Conservation (phyloP, 2,797 vertebrate species). For the Spondyliosoma cantharus region DNA sequence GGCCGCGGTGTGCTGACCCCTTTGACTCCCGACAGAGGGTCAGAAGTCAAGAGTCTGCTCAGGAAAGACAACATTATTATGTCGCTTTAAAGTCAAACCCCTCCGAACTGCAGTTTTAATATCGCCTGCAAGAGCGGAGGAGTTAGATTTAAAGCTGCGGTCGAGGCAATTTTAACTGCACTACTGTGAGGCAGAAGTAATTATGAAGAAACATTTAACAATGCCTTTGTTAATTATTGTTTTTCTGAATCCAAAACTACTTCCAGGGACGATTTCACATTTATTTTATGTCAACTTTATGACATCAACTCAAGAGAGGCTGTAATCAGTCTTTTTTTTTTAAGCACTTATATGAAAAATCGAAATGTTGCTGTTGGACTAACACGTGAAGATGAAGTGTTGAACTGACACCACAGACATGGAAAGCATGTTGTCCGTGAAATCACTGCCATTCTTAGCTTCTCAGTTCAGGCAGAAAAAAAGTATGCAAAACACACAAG, state of each 20-base stretch:
- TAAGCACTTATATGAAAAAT: background rate
- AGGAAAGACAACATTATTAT: slow-evolving; percentile 42
- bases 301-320: background rate
- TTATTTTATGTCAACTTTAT: background rate
- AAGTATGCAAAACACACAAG: slow-evolving; percentile 4
- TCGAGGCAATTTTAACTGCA: background rate
- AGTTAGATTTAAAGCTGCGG: background rate
- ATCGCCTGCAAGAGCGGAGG: background rate
- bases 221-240: background rate
- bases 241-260: background rate
- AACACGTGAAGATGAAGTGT: background rate
- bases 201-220: background rate
- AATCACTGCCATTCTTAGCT: slow-evolving; percentile 30
- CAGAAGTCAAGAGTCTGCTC: slow-evolving; percentile 61
- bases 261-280: background rate
- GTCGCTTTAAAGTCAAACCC: slow-evolving; percentile 22
- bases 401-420: background rate
- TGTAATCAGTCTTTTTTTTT: background rate
- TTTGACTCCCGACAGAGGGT: slow-evolving; percentile 50
- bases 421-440: background rate
- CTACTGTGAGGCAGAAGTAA: background rate
- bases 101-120: slow-evolving; percentile 3
- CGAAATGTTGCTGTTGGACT: background rate
- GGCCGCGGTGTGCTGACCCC: slow-evolving; percentile 34
- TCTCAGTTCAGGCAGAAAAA: slow-evolving; percentile 29